Evolutionary conservation across 2,797 vertebrate genomes (phyloP).

Genomic region (Halcyon chelicuti): DNA sequence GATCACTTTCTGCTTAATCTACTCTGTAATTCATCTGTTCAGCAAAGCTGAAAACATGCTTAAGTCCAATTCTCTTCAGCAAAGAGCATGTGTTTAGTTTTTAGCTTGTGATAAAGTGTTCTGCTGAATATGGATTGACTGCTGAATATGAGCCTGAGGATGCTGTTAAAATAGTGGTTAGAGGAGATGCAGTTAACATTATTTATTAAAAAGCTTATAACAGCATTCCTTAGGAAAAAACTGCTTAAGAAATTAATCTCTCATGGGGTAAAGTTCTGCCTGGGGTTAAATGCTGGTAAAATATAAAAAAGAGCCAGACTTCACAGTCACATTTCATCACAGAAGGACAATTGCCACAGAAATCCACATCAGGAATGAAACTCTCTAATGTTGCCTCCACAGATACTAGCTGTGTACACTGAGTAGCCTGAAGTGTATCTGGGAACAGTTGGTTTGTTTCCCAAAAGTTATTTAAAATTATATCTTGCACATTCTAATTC

Average conservation of each 20-base stretch:
- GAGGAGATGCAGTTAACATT: slow-evolving; percentile 26
- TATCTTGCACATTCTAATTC: background rate
- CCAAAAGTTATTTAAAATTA: background rate
- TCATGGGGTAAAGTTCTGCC: background rate
- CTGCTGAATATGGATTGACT: background rate
- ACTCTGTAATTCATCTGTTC: background rate
- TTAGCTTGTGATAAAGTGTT: background rate
- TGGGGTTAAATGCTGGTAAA: slow-evolving; percentile 13
- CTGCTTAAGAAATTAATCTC: background rate
- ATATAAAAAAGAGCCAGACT: background rate
- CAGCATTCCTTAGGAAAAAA: background rate
- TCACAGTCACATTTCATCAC: background rate
- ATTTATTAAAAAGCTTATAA: slow-evolving; percentile 54
- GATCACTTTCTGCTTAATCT: background rate
- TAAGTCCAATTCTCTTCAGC: background rate
- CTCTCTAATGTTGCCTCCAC: background rate
- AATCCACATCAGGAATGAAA: background rate
- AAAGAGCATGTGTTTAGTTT: background rate
- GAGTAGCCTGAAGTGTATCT: background rate
- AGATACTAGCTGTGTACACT: background rate
- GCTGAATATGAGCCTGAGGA: background rate
- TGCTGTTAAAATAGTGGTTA: slow-evolving; percentile 8
- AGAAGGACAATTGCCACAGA: background rate
- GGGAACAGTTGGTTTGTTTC: rapidly evolving
- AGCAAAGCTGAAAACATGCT: background rate